phyloP scores from a whole-genome alignment of 1,140 invertebrate species.

The Mercenaria mercenaria region DNA sequence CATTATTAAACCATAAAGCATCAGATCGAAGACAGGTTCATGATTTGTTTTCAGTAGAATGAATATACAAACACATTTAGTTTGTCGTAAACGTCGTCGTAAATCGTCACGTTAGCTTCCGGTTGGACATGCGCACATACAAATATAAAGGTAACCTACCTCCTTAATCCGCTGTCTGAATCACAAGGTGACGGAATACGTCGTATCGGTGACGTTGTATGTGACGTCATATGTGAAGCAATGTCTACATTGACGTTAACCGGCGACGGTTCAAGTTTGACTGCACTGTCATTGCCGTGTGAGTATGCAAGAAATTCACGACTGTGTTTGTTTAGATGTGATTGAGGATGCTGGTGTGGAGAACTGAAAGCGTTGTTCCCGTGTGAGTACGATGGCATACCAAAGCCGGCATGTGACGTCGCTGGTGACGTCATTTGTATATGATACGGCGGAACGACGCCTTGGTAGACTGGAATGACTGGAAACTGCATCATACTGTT shows the following conservation, averaged over 20 bases:
- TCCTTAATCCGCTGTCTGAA: conserved; percentile 60
- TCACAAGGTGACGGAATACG: conserved; percentile 60
- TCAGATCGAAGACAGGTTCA: too few relatives aligned
- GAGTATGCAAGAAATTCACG: not conserved
- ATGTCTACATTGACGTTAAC: not conserved
- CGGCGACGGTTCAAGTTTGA: conserved; percentile 40
- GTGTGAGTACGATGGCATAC: conserved; percentile 4
- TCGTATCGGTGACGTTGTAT: conserved; percentile 26
- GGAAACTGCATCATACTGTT: conserved; percentile 68
- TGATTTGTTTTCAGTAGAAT: too few relatives aligned
- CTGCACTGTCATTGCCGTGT: not conserved
- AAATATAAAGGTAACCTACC: too few relatives aligned
- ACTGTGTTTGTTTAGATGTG: not conserved
- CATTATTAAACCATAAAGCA: too few relatives aligned
- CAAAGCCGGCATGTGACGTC: conserved; percentile 31
- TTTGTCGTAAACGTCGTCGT: too few relatives aligned
- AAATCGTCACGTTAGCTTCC: too few relatives aligned
- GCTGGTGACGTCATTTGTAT: conserved; percentile 53
- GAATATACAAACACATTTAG: too few relatives aligned
- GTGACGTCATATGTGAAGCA: not conserved
- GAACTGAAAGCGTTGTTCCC: not conserved
- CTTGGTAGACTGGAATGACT: conserved; percentile 63
- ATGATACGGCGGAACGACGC: conserved; percentile 42
- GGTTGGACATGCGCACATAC: too few relatives aligned
- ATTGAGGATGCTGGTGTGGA: not conserved